A percentile compares a stretch with the other conserved stretches of the same genome.
These are phyloP conservation scores for Atopsyche davidsoni DNA, from an alignment of 1,140 invertebrate species.

Conservation along the genomic window DNA sequence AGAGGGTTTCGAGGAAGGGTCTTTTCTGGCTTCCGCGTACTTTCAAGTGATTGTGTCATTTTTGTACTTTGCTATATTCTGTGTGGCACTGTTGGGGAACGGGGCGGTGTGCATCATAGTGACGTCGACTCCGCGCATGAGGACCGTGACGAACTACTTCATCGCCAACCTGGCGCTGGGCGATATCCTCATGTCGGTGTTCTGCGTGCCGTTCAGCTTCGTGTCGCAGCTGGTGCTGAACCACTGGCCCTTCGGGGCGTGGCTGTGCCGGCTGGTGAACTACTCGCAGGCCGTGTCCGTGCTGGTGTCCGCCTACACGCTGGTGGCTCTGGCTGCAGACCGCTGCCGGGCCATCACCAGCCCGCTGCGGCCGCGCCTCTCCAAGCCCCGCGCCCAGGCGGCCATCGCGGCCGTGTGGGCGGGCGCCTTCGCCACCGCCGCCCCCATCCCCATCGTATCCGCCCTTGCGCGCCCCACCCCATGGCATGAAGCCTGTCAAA, in stretches of 20 bases:
- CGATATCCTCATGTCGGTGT: constrained; percentile 68
- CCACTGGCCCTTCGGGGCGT: constrained; percentile 70
- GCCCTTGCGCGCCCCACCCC: constrained; percentile 43
- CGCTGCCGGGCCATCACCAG: constrained; percentile 77
- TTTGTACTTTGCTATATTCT: constrained; percentile 61
- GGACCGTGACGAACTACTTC: constrained; percentile 74
- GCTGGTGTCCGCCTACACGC: constrained; percentile 68
- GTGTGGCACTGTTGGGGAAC: constrained; percentile 65
- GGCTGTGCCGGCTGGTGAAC: constrained; percentile 64
- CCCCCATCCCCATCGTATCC: constrained; percentile 66
- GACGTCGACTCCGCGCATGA: constrained; percentile 61
- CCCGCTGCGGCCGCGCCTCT: constrained; percentile 68
- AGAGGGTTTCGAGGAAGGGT: constrained; percentile 8
- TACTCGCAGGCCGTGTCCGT: constrained; percentile 68
- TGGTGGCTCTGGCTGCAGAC: constrained; percentile 73
- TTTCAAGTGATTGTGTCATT: constrained; percentile 48
- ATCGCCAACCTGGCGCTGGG: constrained; percentile 72
- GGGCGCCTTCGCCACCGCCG: constrained; percentile 64
- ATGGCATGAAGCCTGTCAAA: constrained; percentile 18
- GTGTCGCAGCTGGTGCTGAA: constrained; percentile 56
- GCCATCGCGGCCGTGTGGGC: constrained; percentile 66
- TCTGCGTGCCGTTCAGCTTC: constrained; percentile 76
- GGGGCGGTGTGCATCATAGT: constrained; percentile 71
- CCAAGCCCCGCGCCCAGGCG: constrained; percentile 50
- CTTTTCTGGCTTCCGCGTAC: constrained; percentile 15